Evolutionary conservation across 2,888 invertebrate species (phyloP).

Genomic region (Alcis repandata): DNA sequence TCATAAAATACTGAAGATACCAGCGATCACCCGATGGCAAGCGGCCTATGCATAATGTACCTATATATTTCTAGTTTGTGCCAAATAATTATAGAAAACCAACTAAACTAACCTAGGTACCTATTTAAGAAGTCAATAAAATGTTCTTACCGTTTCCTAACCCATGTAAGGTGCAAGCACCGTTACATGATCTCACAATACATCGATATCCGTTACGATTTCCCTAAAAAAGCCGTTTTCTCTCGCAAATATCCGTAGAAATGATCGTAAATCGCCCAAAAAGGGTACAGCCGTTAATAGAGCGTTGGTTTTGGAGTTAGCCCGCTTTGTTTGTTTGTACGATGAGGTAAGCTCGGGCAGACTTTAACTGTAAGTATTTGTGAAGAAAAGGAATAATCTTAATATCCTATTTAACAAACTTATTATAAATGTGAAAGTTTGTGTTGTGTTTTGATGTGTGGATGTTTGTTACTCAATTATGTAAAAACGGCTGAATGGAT

Average conservation of each 20-base stretch:
- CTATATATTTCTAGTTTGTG: too few species aligned
- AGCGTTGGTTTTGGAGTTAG: conserved; percentile 51
- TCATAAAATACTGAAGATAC: too few species aligned
- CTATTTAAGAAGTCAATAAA: conserved; percentile 15
- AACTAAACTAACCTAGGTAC: neutral
- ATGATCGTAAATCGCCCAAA: conserved; percentile 66
- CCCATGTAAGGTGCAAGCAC: conserved; percentile 39
- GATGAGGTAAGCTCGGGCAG: conserved; percentile 13
- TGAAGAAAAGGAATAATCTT: too few species aligned
- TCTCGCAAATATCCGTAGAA: conserved; percentile 50
- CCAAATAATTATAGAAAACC: neutral
- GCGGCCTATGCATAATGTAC: too few species aligned
- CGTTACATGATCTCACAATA: conserved; percentile 57
- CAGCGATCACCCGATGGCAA: too few species aligned
- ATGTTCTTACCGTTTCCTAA: conserved; percentile 5
- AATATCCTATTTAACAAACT: too few species aligned
- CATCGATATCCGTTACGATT: conserved; percentile 58
- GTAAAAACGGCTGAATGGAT: too few species aligned
- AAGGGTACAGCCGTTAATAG: conserved; percentile 65
- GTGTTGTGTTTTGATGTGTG: too few species aligned
- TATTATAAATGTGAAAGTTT: too few species aligned
- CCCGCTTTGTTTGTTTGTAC: conserved; percentile 36
- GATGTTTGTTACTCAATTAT: too few species aligned
- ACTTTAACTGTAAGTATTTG: neutral
- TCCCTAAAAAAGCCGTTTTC: conserved; percentile 67